These are phyloP conservation scores for Steatornis caripensis DNA, from an alignment of 2,113 vertebrate genomes.

Conservation along the genomic window DNA sequence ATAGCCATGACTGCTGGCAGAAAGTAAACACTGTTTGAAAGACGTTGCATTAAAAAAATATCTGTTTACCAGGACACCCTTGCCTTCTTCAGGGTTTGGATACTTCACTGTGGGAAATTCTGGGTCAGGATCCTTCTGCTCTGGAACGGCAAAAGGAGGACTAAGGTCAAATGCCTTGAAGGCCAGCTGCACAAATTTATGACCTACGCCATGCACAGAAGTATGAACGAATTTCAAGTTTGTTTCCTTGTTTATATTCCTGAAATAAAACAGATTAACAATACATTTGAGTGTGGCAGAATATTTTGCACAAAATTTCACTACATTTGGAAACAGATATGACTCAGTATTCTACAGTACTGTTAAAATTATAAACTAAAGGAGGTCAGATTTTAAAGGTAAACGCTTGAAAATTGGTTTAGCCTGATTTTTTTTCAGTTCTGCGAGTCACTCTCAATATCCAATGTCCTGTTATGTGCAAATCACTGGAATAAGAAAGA, in stretches of 20 bases:
- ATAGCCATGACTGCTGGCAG: neutral
- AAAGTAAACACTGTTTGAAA: neutral
- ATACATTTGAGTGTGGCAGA: neutral
- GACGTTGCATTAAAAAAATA: neutral
- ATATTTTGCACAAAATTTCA: neutral
- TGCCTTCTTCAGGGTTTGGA: conserved; percentile 96
- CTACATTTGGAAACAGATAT: accelerated
- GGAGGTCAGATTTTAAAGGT: neutral
- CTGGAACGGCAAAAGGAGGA: conserved; percentile 88
- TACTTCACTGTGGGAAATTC: conserved; percentile 96
- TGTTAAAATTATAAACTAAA: neutral
- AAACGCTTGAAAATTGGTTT: neutral
- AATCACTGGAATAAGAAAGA: neutral
- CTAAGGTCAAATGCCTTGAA: conserved; percentile 89
- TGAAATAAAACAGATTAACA: conserved; percentile 54
- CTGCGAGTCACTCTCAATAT: neutral
- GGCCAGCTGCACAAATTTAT: conserved; percentile 88
- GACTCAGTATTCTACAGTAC: neutral
- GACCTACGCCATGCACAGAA: conserved; percentile 93
- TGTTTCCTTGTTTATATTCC: conserved; percentile 85
- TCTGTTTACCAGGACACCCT: conserved; percentile 88
- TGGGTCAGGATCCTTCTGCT: conserved; percentile 93
- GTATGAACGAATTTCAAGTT: conserved; percentile 92
- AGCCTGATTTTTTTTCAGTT: neutral
- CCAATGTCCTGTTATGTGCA: neutral